phyloP scores from a whole-genome alignment of 2,888 invertebrate species.

The Thyatira batis region DNA sequence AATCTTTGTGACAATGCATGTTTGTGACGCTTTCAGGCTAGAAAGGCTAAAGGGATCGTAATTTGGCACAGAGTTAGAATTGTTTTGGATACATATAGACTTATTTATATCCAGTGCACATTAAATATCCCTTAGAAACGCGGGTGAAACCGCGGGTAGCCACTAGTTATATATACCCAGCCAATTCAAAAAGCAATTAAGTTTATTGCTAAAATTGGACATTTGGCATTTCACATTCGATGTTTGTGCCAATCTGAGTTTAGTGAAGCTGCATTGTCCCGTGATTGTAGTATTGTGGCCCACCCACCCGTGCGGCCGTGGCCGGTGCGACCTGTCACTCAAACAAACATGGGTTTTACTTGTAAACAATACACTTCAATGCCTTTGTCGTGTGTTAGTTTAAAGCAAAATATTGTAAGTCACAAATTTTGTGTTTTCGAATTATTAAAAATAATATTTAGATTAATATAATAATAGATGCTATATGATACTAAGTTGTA shows the following conservation, averaged over 20 bases:
- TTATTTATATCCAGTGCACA: no score
- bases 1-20: no score
- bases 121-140: no score
- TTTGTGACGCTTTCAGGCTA: no score
- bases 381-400: constrained; percentile 45
- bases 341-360: constrained; percentile 65
- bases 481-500: no score
- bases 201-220: constrained; percentile 13
- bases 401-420: constrained; percentile 15
- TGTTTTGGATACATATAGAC: no score
- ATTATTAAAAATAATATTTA: constrained; percentile 1
- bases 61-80: no score
- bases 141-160: no score
- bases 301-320: constrained; percentile 56
- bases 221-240: constrained; percentile 21
- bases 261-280: constrained; percentile 38
- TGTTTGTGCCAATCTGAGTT: constrained; percentile 40
- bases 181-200: constrained; percentile 6
- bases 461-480: constrained; percentile 7
- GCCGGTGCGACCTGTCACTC: constrained; percentile 54
- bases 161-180: neutral
- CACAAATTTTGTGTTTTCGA: neutral
- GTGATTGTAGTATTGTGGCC: constrained; percentile 54
- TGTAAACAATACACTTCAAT: constrained; percentile 62
- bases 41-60: no score